These are phyloP conservation scores for Scelioninae gen. 1 DNA, from an alignment of 2,888 invertebrate species.

Conservation along the genomic window DNA sequence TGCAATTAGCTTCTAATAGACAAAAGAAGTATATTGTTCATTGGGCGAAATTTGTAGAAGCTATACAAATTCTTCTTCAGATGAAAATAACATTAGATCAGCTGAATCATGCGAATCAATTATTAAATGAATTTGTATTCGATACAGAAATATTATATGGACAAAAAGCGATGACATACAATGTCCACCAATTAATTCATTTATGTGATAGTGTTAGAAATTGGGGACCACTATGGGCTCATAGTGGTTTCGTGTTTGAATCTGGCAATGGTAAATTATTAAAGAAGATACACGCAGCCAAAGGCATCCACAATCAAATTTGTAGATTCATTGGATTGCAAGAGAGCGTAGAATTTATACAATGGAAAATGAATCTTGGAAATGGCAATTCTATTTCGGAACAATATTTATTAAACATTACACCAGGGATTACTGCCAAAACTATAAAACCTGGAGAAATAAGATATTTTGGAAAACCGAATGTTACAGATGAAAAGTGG, in stretches of 20 bases:
- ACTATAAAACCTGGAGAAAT: neutral
- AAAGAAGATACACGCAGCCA: neutral
- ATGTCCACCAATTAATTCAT: neutral
- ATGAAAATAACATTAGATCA: neutral
- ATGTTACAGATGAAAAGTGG: neutral
- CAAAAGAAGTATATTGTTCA: conserved; percentile 1
- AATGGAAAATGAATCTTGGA: conserved; percentile 1
- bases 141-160: neutral
- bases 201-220: conserved; percentile 5
- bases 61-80: neutral
- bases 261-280: neutral
- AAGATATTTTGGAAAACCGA: conserved; percentile 1
- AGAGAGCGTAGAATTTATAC: neutral
- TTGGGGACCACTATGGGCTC: no score
- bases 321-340: neutral
- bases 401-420: neutral
- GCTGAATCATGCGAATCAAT: neutral
- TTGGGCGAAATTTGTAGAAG: conserved; percentile 10
- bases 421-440: neutral
- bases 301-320: no score
- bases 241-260: neutral
- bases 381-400: neutral
- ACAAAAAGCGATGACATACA: conserved; percentile 2
- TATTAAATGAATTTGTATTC: conserved; percentile 6
- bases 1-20: neutral